phyloP scores from a whole-genome alignment of 2,113 vertebrate genomes.

The Myrmecobius fasciatus region DNA sequence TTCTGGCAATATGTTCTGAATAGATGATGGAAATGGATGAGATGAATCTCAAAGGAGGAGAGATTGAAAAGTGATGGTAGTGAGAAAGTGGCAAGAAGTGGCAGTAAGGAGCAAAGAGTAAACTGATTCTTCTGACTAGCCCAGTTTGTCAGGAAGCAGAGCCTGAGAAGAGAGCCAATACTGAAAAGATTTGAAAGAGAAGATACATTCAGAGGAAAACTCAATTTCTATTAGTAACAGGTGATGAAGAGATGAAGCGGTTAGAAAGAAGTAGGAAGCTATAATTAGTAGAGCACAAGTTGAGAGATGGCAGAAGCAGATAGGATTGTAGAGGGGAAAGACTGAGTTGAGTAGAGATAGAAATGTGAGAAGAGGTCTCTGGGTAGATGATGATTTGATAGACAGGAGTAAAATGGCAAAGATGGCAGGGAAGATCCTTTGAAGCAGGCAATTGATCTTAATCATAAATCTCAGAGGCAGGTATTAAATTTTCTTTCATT shows the following conservation, averaged over 20 bases:
- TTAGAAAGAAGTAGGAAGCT: not conserved
- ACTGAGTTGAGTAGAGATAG: not conserved
- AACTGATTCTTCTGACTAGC: not conserved
- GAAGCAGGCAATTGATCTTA: not conserved
- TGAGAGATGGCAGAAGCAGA: not conserved
- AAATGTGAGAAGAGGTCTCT: not conserved
- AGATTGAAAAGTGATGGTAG: not conserved
- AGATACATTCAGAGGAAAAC: not conserved
- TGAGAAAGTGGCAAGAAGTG: not conserved
- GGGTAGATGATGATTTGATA: not conserved
- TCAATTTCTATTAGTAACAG: not conserved
- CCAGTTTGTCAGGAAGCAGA: not conserved
- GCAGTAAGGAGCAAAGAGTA: not conserved
- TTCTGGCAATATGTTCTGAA: not conserved
- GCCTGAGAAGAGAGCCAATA: not conserved
- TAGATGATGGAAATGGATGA: not conserved
- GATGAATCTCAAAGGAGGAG: not conserved
- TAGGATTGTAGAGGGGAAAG: not conserved
- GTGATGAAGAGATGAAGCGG: not conserved
- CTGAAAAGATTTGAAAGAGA: not conserved
- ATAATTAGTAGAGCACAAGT: not conserved
- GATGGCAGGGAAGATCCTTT: not conserved
- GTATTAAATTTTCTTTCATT: not conserved
- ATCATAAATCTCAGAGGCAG: not conserved
- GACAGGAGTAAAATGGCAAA: not conserved